A percentile compares a stretch with the other conserved stretches of the same genome.
These are phyloP conservation scores for Ptilorrhoa leucosticta DNA, from an alignment of 2,113 vertebrate genomes.

Conservation along the genomic window DNA sequence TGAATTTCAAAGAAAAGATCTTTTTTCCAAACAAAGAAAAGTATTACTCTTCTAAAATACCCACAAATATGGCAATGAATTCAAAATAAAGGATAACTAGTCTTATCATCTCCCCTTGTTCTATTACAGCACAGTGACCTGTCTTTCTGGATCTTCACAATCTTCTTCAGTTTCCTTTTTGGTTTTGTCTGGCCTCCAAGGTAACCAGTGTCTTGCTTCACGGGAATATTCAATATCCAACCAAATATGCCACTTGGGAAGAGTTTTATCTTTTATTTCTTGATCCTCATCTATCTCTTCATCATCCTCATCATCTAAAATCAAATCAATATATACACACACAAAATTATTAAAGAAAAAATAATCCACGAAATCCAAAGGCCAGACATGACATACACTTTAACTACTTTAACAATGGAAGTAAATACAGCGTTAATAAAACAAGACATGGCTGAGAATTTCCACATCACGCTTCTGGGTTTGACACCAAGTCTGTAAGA, in stretches of 20 bases:
- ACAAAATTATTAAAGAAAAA: not conserved
- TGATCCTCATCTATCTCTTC: constrained; percentile 79
- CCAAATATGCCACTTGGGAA: constrained; percentile 85
- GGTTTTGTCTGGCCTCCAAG: constrained; percentile 90
- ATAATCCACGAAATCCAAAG: not conserved
- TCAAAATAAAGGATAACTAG: not conserved
- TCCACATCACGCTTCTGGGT: not conserved
- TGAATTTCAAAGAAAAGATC: not conserved
- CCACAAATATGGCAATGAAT: not conserved
- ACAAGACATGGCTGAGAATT: not conserved
- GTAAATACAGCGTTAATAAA: not conserved
- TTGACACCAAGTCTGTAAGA: not conserved
- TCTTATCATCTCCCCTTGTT: not conserved
- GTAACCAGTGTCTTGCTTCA: constrained; percentile 87
- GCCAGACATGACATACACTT: not conserved
- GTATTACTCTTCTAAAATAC: not conserved
- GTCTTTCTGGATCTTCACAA: constrained; percentile 96
- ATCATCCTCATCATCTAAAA: constrained; percentile 80
- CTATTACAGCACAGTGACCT: constrained; percentile 71
- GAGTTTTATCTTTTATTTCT: constrained; percentile 85
- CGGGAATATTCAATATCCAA: constrained; percentile 83
- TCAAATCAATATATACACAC: not conserved
- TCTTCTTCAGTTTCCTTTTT: constrained; percentile 90
- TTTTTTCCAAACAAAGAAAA: not conserved
- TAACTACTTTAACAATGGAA: not conserved